These are phyloP conservation scores for Amphiprion ocellaris DNA, from an alignment of 2,113 vertebrate genomes.

Conservation along the genomic window DNA sequence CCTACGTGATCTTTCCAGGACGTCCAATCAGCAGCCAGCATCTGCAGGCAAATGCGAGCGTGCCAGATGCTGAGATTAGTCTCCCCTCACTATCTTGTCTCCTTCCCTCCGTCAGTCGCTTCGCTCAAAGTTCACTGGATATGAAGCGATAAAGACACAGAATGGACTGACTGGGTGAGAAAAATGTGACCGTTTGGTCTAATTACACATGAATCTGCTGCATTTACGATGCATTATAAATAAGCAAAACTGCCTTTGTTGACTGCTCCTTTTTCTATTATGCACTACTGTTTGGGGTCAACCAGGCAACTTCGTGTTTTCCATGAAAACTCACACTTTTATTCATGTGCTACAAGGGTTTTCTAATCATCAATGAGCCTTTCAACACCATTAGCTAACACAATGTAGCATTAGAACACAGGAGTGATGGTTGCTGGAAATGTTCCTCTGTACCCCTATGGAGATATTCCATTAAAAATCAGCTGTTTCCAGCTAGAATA, in stretches of 20 bases:
- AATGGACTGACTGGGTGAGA: not conserved
- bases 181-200: slow-evolving; percentile 4
- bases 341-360: too few relatives aligned
- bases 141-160: slow-evolving; percentile 17
- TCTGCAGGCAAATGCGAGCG: slow-evolving; percentile 56
- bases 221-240: not conserved
- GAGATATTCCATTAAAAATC: too few relatives aligned
- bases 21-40: slow-evolving; percentile 59
- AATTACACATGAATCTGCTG: slow-evolving; percentile 16
- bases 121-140: slow-evolving; percentile 60
- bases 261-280: not conserved
- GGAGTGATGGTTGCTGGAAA: too few relatives aligned
- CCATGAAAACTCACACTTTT: too few relatives aligned
- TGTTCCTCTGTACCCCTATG: too few relatives aligned
- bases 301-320: too few relatives aligned
- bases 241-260: not conserved
- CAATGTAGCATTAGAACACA: too few relatives aligned
- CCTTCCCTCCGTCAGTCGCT: slow-evolving; percentile 29
- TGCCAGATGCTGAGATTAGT: slow-evolving; percentile 64
- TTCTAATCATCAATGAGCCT: too few relatives aligned
- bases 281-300: too few relatives aligned
- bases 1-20: slow-evolving; percentile 57
- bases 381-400: too few relatives aligned
- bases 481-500: too few relatives aligned
- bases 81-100: slow-evolving; percentile 33